Base-by-base conservation (phyloP, 2,888 invertebrate species). In the Pterostichus madidus region DNA sequence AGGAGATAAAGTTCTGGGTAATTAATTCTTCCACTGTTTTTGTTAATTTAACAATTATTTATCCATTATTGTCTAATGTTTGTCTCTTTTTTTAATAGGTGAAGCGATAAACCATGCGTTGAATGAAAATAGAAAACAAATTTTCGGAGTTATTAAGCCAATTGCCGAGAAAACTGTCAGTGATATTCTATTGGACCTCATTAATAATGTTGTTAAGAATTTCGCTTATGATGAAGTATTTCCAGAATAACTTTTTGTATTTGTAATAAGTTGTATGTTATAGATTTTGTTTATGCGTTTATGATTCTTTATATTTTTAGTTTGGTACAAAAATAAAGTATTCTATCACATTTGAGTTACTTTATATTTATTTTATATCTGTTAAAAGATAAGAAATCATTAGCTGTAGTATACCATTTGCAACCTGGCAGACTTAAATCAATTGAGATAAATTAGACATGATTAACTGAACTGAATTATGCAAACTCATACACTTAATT, bases 81-180 rank as follows among this genome's bases (percentile, higher is more conserved):
- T 13, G 0, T 56, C 15, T 84, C 32, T 76, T 86, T 39, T 46
- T n/a, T 73, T 44, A 85, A 10, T 87, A 92, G 92, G 91, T 84
- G 90, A 91, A 24, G 91, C 91, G n/a, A 90, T 91, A 0, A 94
- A 94, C 86, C 88, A 89, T 56, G 92, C 92, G 0, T 91, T 94
- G 68, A 93, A 94, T 86, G 91, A 92, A 85, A 94, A 94, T 86
- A 91, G 93, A 84, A 90, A 90, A 0, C 92, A 93, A 52, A 92
- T 94, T 86, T 87, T 93, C 7, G 89, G 88, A 39, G 90, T 92
- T 0, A 89, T 92, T 11, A 91, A 92, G 85, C 94, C 94, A 0
- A 89, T 91, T 79, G 88, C 94, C 0, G 93, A 94, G 87, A 90
- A 87, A 84, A 91, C 92, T 0, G 90, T 92, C 0, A 88, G 92